phyloP scores from a whole-genome alignment of 2,113 vertebrate genomes.

The Leuciscus idus region DNA sequence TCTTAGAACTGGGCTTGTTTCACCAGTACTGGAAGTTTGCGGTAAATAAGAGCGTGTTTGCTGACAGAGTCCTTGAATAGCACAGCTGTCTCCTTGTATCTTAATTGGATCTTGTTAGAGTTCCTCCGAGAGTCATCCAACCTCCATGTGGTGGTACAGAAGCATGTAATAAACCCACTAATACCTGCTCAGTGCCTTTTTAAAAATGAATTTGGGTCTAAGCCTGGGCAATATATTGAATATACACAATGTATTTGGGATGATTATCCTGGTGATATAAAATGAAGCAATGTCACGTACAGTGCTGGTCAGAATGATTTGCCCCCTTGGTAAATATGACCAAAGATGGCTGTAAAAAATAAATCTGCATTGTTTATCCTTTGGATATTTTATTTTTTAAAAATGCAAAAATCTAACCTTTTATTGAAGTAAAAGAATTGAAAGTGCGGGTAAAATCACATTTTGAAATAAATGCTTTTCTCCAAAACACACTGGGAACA shows the following conservation, averaged over 20 bases:
- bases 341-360: no score
- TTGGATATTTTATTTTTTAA: no score
- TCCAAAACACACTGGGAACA: no score
- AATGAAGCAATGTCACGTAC: background rate
- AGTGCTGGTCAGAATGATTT: no score
- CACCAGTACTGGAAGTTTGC: conserved; percentile 19
- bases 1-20: conserved; percentile 32
- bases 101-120: conserved; percentile 42
- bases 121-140: conserved; percentile 27
- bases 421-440: no score
- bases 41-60: conserved; percentile 24
- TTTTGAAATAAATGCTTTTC: no score
- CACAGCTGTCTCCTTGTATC: conserved; percentile 26
- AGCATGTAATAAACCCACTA: conserved; percentile 4
- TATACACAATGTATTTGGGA: background rate
- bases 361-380: no score
- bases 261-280: background rate
- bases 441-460: no score
- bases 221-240: background rate
- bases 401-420: no score
- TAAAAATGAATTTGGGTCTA: background rate
- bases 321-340: no score
- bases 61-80: conserved; percentile 27
- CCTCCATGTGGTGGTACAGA: background rate
- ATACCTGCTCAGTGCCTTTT: conserved; percentile 19